These are phyloP conservation scores for Catostylus mosaicus DNA, from an alignment of 30 jellyfish, hydroid and myxozoan genomes.

Conservation along the genomic window DNA sequence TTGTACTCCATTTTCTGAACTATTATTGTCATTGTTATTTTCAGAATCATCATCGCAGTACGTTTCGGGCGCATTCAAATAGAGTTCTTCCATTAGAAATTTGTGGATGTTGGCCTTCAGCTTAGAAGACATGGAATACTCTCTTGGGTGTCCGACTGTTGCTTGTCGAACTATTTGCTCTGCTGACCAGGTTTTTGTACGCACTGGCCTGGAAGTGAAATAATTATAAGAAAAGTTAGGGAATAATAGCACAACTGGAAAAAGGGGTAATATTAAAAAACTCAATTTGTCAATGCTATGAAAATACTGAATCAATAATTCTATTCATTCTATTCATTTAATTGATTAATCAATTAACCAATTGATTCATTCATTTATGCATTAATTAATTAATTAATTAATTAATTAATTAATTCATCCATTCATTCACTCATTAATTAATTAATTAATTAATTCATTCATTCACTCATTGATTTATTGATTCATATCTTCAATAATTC, in stretches of 20 bases:
- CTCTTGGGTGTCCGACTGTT: conserved; percentile 86
- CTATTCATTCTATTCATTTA: too few species aligned
- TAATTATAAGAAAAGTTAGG: not conserved
- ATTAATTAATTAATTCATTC: too few species aligned
- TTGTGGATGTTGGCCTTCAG: conserved; percentile 71
- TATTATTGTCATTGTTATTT: not conserved
- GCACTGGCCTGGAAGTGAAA: not conserved
- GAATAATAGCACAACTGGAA: not conserved
- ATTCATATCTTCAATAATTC: too few species aligned
- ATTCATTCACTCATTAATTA: too few species aligned
- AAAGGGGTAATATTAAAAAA: too few species aligned
- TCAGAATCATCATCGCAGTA: not conserved
- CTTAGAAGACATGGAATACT: conserved; percentile 78
- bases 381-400: too few species aligned
- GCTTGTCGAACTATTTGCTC: conserved; percentile 77
- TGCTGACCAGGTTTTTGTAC: conserved; percentile 59
- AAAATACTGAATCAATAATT: too few species aligned
- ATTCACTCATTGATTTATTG: too few species aligned
- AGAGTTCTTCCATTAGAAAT: conserved; percentile 59
- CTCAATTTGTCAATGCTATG: too few species aligned
- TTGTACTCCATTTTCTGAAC: not conserved
- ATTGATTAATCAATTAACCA: too few species aligned
- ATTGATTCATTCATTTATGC: too few species aligned
- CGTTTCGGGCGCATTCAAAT: conserved; percentile 1
- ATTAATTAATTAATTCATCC: too few species aligned